Base-by-base conservation (phyloP, 1,140 invertebrate species). In the Drosophila persimilis region DNA sequence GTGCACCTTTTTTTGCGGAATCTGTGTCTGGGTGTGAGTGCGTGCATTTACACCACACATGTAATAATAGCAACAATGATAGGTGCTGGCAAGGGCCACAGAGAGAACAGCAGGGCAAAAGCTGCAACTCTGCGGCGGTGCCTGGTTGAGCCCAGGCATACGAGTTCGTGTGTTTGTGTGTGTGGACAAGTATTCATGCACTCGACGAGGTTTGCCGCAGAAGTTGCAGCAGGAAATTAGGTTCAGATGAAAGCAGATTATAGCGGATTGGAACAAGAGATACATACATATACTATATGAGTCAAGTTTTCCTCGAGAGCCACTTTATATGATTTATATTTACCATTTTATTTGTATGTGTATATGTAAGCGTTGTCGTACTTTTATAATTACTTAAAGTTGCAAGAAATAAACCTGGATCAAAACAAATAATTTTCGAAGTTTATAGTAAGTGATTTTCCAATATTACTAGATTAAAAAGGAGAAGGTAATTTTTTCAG, bases 181-280 rank as follows among this genome's bases (percentile, higher is more conserved):
- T 73, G 53, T 73, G 71, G 58, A 26, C 31, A 73, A 52, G 59
- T 73, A 73, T 52, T 73, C 65, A 73, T 73, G 70, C 60, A 73
- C 31, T 41, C 51, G 39, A 15, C 70, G 70, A 73, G 71, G 70
- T 48, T 35, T 7, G 52, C 1, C 48, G 7, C 35, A 46, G 24
- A 20, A 73, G 39, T 73, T 73, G 35, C 35, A 1, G 3, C 41
- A 13, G 11, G 5, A 56, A n/a, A 39, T 39, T 39, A 8, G n/a
- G 43, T 6, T 1, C 7, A 29, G 1, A 6, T 29, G 9, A 62
- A 45, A 44, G 67, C 26, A 57, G 63, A 69, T 57, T 69, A 20
- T 26, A 45, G 4, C 24, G 4, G 22, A 11, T 13, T 41, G 45
- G 1, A 24, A 52, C 29, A 53, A 58, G 11, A 8, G 13, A 22